Percentiles rank a stretch among this genome's conserved stretches.
Conservation (phyloP, 53 echinoderm and acorn worm genomes). For the Temnopleurus reevesii region DNA sequence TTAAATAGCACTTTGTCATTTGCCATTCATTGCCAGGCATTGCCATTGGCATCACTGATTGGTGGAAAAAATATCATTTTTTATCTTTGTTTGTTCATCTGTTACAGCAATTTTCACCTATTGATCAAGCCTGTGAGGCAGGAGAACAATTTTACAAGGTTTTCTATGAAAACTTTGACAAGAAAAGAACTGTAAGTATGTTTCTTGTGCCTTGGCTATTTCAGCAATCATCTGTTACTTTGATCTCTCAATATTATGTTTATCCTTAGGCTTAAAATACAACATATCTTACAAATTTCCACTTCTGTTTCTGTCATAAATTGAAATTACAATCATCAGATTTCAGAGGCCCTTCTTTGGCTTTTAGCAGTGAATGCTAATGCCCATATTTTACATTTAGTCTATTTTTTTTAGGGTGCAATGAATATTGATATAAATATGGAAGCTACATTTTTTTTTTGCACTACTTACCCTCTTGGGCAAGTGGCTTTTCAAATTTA, state of each 20-base stretch:
- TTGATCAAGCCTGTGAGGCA: conserved; percentile 86
- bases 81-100: not conserved
- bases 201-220: not conserved
- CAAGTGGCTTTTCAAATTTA: no score
- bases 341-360: no score
- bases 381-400: no score
- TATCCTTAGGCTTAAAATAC: no score
- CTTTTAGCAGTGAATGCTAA: no score
- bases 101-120: conserved; percentile 47
- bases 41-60: not conserved
- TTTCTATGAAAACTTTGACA: conserved; percentile 97
- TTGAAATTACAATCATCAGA: no score
- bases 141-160: conserved; percentile 95
- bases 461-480: no score
- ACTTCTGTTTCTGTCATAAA: no score
- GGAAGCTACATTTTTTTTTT: no score
- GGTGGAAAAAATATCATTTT: not conserved
- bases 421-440: no score
- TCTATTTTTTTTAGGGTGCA: no score
- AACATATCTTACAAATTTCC: no score
- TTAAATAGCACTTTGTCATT: not conserved
- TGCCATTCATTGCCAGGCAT: not conserved
- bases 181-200: conserved; percentile 84
- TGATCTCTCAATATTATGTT: not conserved
- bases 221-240: not conserved